Evolutionary conservation across 2,113 vertebrate species (phyloP).

Genomic region (Bos indicus): DNA sequence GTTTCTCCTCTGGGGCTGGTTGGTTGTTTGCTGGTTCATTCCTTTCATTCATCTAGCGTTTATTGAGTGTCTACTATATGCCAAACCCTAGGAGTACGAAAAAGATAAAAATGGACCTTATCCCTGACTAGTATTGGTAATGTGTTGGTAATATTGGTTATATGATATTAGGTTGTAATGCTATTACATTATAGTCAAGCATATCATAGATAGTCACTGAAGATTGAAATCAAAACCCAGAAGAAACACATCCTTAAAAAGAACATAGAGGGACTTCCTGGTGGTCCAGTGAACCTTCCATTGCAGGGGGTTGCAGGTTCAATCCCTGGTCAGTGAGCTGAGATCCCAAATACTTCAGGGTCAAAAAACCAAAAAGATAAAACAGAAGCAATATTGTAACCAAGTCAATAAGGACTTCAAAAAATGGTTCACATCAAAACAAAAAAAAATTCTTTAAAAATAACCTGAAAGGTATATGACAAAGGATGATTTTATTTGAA

Average conservation of each 20-base stretch:
- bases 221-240: slow-evolving; percentile 5
- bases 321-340: neutral
- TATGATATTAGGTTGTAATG: neutral
- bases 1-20: neutral
- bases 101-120: neutral
- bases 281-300: neutral
- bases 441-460: neutral
- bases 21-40: neutral
- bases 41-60: neutral
- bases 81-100: neutral
- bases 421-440: neutral
- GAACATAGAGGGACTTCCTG: neutral
- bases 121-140: neutral
- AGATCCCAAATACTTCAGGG: neutral
- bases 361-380: neutral
- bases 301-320: neutral
- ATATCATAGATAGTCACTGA: neutral
- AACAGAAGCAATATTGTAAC: neutral
- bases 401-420: neutral
- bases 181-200: neutral
- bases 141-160: neutral
- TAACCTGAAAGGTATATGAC: neutral
- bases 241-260: slow-evolving; percentile 15
- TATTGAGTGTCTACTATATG: neutral
- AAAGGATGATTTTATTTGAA: neutral